These are phyloP conservation scores for Leptopilina clavipes DNA, from an alignment of 1,140 invertebrate species.

Conservation along the genomic window DNA sequence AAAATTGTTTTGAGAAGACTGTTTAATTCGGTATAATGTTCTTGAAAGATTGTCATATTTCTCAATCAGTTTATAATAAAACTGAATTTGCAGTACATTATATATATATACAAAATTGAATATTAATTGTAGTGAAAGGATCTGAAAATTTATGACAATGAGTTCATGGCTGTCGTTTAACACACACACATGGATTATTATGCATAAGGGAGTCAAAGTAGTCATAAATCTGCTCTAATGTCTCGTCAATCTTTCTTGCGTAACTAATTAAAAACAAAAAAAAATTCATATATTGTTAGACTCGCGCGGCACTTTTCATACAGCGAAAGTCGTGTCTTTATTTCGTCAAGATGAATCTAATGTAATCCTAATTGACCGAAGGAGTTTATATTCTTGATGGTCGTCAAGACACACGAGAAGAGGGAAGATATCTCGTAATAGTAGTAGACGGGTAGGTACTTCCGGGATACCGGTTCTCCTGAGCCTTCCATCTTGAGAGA, in stretches of 20 bases:
- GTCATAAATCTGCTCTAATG: slow-evolving; percentile 4
- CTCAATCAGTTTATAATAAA: too few species aligned
- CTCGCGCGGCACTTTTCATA: neutral
- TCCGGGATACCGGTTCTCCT: slow-evolving; percentile 10
- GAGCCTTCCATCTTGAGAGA: slow-evolving; percentile 1
- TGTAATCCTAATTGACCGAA: slow-evolving; percentile 2
- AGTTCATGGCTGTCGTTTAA: neutral
- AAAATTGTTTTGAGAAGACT: too few species aligned
- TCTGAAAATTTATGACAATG: neutral
- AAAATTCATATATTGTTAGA: neutral
- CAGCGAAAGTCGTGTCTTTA: slow-evolving; percentile 11
- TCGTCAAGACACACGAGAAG: neutral
- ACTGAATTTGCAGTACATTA: too few species aligned
- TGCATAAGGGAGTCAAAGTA: slow-evolving; percentile 7
- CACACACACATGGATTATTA: too few species aligned
- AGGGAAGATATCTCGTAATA: slow-evolving; percentile 16
- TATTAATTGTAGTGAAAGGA: slow-evolving; percentile 9
- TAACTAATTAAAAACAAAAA: slow-evolving; percentile 8
- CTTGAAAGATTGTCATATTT: too few species aligned
- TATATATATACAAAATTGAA: neutral
- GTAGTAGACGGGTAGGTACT: slow-evolving; percentile 10
- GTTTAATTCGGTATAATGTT: too few species aligned
- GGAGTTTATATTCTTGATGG: slow-evolving; percentile 14
- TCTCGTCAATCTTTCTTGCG: slow-evolving; percentile 2
- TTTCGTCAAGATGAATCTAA: slow-evolving; percentile 15